These are phyloP conservation scores for Lithophane ornitopus DNA, from an alignment of 2,888 invertebrate species.

Conservation along the genomic window DNA sequence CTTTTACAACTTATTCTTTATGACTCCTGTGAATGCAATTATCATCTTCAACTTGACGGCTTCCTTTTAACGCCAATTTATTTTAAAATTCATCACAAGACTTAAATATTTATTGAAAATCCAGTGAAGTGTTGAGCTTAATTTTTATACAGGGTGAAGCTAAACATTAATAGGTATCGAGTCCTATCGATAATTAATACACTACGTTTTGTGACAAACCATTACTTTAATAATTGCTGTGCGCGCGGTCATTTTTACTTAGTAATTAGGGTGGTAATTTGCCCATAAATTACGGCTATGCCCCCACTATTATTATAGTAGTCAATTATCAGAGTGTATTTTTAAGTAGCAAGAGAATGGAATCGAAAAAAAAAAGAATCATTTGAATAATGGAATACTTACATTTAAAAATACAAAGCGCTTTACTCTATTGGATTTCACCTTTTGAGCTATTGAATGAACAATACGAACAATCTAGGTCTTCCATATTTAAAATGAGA, in stretches of 20 bases:
- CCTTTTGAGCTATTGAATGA: background rate
- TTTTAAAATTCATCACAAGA: constrained; percentile 71
- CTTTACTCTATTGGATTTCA: background rate
- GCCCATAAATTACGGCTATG: constrained; percentile 6
- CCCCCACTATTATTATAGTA: background rate
- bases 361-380: background rate
- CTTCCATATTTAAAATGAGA: constrained; percentile 17
- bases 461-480: constrained; percentile 23
- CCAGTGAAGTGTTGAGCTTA: constrained; percentile 78
- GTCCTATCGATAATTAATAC: constrained; percentile 39
- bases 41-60: background rate
- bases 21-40: constrained; percentile 9
- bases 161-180: constrained; percentile 53
- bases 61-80: constrained; percentile 66
- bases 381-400: background rate
- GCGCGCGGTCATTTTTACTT: constrained; percentile 45
- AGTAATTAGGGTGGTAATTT: constrained; percentile 38
- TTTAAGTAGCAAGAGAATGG: background rate
- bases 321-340: constrained; percentile 15
- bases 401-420: background rate
- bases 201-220: constrained; percentile 23
- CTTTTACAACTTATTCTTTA: constrained; percentile 5
- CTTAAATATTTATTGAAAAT: constrained; percentile 74
- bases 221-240: constrained; percentile 28
- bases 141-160: constrained; percentile 65